These are phyloP conservation scores for Caenorhabditis wallacei DNA, from an alignment of 2,888 invertebrate species.

Conservation along the genomic window DNA sequence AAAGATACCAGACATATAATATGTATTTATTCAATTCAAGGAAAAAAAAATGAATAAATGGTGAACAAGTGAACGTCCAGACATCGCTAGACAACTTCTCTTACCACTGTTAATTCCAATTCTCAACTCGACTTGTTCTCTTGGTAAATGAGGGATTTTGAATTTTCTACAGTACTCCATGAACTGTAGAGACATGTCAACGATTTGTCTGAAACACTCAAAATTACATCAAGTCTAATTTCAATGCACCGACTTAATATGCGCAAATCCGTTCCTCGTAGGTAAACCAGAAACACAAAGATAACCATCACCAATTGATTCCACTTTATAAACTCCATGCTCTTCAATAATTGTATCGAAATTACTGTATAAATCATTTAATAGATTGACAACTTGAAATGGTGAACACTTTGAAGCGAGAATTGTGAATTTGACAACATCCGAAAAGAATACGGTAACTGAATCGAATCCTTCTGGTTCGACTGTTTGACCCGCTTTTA, in stretches of 20 bases:
- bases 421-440: conserved; percentile 81
- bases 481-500: conserved; percentile 79
- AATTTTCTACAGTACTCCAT: conserved; percentile 70
- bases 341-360: conserved; percentile 80
- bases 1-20: no score
- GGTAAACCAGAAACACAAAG: conserved; percentile 80
- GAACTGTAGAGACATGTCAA: conserved; percentile 76
- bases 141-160: conserved; percentile 77
- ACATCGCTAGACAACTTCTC: background rate
- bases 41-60: no score
- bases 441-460: conserved; percentile 82
- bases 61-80: no score
- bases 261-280: conserved; percentile 74
- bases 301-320: conserved; percentile 82
- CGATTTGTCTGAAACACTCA: conserved; percentile 68
- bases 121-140: conserved; percentile 77
- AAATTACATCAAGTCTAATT: no score
- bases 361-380: conserved; percentile 78
- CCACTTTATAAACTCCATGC: conserved; percentile 80
- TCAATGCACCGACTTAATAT: conserved; percentile 46
- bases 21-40: no score
- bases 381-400: conserved; percentile 79
- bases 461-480: conserved; percentile 80
- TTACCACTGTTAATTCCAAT: conserved; percentile 79
- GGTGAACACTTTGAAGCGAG: conserved; percentile 79